These are phyloP conservation scores for Achatina immaculata DNA, from an alignment of 1,140 invertebrate species.

Conservation along the genomic window DNA sequence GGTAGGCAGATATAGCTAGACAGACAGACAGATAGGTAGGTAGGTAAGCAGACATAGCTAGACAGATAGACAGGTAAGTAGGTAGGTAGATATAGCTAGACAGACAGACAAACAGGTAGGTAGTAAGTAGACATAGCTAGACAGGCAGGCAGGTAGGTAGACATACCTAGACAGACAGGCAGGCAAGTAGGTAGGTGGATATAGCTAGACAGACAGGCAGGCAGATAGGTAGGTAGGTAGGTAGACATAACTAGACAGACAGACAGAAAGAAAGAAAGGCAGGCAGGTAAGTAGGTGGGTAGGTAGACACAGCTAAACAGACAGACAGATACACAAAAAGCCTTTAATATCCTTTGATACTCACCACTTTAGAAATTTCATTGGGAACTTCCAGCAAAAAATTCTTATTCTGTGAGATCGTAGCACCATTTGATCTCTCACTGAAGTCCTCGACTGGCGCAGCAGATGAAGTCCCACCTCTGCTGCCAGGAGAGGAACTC, in stretches of 20 bases:
- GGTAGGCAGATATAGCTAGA: neutral
- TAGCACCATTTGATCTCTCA: slow-evolving; percentile 22
- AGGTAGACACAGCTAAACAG: neutral
- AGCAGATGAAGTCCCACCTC: neutral
- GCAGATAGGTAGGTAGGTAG: neutral
- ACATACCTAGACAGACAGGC: neutral
- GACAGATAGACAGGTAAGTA: too few relatives aligned
- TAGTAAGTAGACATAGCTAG: neutral
- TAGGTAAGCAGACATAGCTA: too few relatives aligned
- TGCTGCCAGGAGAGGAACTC: neutral
- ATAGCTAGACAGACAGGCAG: neutral
- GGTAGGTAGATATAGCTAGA: neutral
- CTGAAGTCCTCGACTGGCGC: neutral
- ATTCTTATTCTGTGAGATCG: neutral
- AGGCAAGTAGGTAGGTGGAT: neutral
- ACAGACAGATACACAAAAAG: neutral
- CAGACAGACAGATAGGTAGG: slow-evolving; percentile 3
- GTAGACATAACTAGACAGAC: neutral
- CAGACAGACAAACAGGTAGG: neutral
- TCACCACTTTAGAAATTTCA: slow-evolving; percentile 25
- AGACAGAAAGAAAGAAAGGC: neutral
- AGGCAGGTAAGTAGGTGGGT: neutral
- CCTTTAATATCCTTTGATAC: too few relatives aligned
- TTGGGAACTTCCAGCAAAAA: slow-evolving; percentile 35
- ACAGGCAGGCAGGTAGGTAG: neutral